These are phyloP conservation scores for Musca vetustissima DNA, from an alignment of 1,140 invertebrate species.

Conservation along the genomic window DNA sequence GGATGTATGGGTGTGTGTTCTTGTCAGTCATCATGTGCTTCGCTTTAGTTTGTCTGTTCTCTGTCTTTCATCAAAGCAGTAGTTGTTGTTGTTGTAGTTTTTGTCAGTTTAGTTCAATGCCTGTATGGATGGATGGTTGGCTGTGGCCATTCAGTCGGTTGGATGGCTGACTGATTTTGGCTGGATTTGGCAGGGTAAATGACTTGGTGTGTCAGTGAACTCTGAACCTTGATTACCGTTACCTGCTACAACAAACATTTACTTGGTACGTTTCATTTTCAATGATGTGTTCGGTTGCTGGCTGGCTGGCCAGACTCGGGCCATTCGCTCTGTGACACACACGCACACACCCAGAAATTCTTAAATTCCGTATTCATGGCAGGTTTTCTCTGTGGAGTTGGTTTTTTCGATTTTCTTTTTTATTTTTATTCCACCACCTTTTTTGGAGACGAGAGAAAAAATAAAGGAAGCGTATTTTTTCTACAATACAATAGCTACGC, in stretches of 20 bases:
- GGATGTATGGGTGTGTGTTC: not conserved
- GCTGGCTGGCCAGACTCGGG: too few species aligned
- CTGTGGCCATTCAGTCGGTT: not conserved
- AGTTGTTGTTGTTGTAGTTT: not conserved
- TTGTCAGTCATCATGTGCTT: not conserved
- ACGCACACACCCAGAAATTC: constrained; percentile 3
- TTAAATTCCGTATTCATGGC: not conserved
- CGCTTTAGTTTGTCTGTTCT: not conserved
- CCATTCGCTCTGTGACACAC: not conserved
- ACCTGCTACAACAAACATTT: constrained; percentile 8
- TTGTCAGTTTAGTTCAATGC: constrained; percentile 13
- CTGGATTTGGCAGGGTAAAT: constrained; percentile 11
- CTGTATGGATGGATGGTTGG: not conserved
- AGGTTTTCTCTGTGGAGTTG: not conserved
- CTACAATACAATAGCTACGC: too few species aligned
- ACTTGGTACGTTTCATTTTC: too few species aligned
- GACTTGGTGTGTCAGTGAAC: constrained; percentile 14
- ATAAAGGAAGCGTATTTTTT: too few species aligned
- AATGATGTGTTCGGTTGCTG: too few species aligned
- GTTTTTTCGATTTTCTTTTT: not conserved
- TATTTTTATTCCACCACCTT: too few species aligned
- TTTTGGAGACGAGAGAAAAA: too few species aligned
- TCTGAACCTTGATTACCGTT: constrained; percentile 22
- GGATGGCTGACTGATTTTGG: constrained; percentile 5
- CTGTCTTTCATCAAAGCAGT: too few species aligned